Evolutionary conservation across 1,140 invertebrate species (phyloP).

Genomic region (Drosophila persimilis): DNA sequence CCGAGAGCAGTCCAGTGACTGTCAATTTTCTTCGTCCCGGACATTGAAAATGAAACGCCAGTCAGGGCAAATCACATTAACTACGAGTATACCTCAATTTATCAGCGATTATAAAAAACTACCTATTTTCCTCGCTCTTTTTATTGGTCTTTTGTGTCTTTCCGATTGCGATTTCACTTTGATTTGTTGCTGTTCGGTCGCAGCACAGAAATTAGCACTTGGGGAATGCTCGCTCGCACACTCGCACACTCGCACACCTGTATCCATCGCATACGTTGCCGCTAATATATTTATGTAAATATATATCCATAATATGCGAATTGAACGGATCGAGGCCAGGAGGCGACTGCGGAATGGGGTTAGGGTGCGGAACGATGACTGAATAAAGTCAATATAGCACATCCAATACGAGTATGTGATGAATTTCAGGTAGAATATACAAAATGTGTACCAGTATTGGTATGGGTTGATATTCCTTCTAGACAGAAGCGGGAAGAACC

Average conservation of each 20-base stretch:
- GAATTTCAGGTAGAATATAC: slow-evolving; percentile 29
- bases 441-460: background rate
- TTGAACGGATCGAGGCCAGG: slow-evolving; percentile 14
- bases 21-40: slow-evolving; percentile 73
- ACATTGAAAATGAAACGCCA: slow-evolving; percentile 79
- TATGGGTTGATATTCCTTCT: background rate
- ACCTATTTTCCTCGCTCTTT: slow-evolving; percentile 3
- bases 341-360: slow-evolving; percentile 61
- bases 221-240: slow-evolving; percentile 20
- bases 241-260: background rate
- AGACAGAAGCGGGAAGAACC: no score
- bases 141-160: slow-evolving; percentile 23
- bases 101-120: slow-evolving; percentile 38
- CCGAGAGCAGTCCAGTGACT: slow-evolving; percentile 41
- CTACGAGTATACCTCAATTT: slow-evolving; percentile 58
- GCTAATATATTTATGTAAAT: slow-evolving; percentile 15
- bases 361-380: slow-evolving; percentile 63
- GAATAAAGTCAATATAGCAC: slow-evolving; percentile 46
- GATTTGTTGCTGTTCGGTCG: slow-evolving; percentile 24
- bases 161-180: slow-evolving; percentile 70
- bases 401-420: slow-evolving; percentile 7
- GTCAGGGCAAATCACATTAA: slow-evolving; percentile 68
- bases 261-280: background rate
- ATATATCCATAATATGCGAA: slow-evolving; percentile 39
- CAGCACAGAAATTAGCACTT: slow-evolving; percentile 73